Conservation (phyloP, 2,113 vertebrate genomes). For the Crotalus viridis region DNA sequence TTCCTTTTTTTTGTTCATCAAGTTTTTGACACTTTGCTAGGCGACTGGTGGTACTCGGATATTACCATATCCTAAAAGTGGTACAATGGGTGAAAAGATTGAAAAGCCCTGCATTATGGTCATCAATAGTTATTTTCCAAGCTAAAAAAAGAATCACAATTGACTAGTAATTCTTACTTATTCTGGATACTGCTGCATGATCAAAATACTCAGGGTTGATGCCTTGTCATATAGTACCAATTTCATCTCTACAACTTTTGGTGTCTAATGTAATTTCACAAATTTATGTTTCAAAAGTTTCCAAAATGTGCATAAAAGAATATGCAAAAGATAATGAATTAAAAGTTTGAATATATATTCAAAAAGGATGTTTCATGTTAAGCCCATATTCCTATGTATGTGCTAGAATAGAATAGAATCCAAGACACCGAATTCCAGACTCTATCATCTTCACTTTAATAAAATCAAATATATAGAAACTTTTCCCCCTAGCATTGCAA, state of each 20-base stretch:
- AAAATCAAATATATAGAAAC: neutral
- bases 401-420: neutral
- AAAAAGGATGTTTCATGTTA: neutral
- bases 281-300: neutral
- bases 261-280: neutral
- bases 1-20: too few species aligned
- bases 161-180: neutral
- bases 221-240: neutral
- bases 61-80: too few species aligned
- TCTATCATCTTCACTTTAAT: neutral
- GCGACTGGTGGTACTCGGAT: too few species aligned
- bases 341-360: neutral
- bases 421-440: neutral
- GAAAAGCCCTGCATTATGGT: too few species aligned
- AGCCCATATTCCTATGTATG: neutral
- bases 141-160: constrained; percentile 20
- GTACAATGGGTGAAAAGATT: too few species aligned
- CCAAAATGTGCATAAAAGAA: neutral
- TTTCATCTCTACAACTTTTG: neutral
- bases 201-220: constrained; percentile 19
- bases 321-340: neutral
- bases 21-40: too few species aligned
- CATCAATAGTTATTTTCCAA: neutral
- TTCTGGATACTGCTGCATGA: neutral
- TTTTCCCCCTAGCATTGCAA: neutral